A percentile compares a stretch with the other conserved stretches of the same genome.
These are phyloP conservation scores for Ophioninae sp. DNA, from an alignment of 2,888 invertebrate species.

Conservation along the genomic window DNA sequence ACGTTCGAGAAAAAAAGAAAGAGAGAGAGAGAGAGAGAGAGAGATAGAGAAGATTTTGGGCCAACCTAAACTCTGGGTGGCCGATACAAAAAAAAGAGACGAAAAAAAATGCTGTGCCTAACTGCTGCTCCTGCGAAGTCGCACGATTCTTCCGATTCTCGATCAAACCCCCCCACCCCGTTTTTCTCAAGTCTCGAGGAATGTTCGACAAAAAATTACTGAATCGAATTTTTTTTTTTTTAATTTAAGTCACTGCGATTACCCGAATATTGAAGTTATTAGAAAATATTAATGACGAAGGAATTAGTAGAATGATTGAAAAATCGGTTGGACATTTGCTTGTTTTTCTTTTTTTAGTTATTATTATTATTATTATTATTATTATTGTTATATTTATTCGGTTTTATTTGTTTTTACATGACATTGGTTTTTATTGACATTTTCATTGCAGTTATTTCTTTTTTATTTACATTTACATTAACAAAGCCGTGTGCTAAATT, in stretches of 20 bases:
- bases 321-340: no score
- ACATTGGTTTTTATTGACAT: no score
- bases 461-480: no score
- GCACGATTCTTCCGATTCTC: conserved; percentile 36
- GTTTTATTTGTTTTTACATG: no score
- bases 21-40: not conserved
- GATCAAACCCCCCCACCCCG: conserved; percentile 21
- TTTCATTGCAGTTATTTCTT: no score
- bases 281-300: not conserved
- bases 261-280: not conserved
- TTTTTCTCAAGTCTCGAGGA: conserved; percentile 36
- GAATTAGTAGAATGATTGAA: no score
- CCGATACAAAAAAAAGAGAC: not conserved
- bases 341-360: no score
- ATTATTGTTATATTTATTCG: no score
- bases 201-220: conserved; percentile 1
- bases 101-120: conserved; percentile 37
- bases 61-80: conserved; percentile 37
- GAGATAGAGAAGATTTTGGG: not conserved
- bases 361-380: no score
- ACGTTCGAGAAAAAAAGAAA: not conserved
- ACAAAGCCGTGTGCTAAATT: no score
- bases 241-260: not conserved
- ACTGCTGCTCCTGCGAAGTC: conserved; percentile 34
- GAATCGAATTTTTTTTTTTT: no score